Conservation (phyloP, 2,888 invertebrate genomes). For the Sinodicranocentrus sp. region DNA sequence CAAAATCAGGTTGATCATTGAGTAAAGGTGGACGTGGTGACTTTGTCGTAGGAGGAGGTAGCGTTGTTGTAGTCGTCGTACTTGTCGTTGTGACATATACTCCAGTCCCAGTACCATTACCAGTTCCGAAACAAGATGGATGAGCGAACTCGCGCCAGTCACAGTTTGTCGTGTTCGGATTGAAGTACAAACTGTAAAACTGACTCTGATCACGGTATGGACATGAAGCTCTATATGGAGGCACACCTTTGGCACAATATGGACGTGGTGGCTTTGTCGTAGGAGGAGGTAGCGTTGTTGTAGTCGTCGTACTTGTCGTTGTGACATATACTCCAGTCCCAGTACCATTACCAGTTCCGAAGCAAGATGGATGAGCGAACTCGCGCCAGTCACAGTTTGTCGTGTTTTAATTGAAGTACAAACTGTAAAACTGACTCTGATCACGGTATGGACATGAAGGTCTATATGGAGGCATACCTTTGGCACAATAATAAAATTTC, state of each 20-base stretch:
- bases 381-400: conserved; percentile 11
- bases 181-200: conserved; percentile 21
- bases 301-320: conserved; percentile 6
- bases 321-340: neutral
- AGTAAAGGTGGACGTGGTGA: conserved; percentile 39
- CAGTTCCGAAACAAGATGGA: conserved; percentile 22
- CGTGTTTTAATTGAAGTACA: conserved; percentile 32
- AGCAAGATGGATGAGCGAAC: conserved; percentile 28
- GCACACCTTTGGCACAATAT: conserved; percentile 7
- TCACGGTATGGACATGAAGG: neutral
- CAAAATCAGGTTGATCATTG: conserved; percentile 65
- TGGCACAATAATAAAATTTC: conserved; percentile 38
- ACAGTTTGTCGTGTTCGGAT: conserved; percentile 24
- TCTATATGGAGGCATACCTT: neutral
- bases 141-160: conserved; percentile 18
- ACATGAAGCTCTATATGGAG: neutral
- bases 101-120: neutral
- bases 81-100: neutral
- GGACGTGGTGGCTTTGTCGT: conserved; percentile 41
- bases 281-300: neutral
- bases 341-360: neutral
- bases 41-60: neutral
- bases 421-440: neutral
- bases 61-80: neutral
- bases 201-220: neutral